Evolutionary conservation across 2,888 invertebrate species (phyloP).

Genomic region (Nemurella pictetii): DNA sequence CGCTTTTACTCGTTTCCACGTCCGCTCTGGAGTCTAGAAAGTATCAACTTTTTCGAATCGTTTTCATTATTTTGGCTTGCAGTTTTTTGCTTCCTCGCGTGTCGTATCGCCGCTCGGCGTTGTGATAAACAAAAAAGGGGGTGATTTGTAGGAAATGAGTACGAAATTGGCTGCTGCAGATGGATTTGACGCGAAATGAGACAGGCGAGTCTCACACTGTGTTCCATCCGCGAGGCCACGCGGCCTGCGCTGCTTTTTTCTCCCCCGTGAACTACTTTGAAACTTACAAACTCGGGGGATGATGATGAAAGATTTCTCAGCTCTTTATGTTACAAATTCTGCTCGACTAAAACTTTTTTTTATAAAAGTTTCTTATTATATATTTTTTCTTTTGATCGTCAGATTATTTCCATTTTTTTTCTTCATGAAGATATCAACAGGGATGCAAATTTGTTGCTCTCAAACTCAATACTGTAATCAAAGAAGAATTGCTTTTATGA

Average conservation of each 20-base stretch:
- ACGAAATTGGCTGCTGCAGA: constrained; percentile 35
- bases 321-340: neutral
- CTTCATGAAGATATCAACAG: neutral
- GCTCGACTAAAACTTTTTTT: neutral
- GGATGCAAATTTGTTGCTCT: neutral
- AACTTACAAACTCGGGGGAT: constrained; percentile 17
- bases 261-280: neutral
- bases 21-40: too few species aligned
- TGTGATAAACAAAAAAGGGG: neutral
- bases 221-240: neutral
- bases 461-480: neutral
- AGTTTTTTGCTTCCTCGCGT: constrained; percentile 5
- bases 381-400: neutral
- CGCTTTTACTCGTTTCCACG: too few species aligned
- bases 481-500: neutral
- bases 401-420: constrained; percentile 18
- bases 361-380: constrained; percentile 1
- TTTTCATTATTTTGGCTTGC: neutral
- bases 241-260: neutral
- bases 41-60: neutral
- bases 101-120: neutral
- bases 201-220: constrained; percentile 20
- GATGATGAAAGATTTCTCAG: constrained; percentile 12
- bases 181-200: constrained; percentile 34
- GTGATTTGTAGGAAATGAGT: constrained; percentile 34